Evolutionary conservation across 2,888 invertebrate species (phyloP).

Genomic region (Nemotelus nigrinus): DNA sequence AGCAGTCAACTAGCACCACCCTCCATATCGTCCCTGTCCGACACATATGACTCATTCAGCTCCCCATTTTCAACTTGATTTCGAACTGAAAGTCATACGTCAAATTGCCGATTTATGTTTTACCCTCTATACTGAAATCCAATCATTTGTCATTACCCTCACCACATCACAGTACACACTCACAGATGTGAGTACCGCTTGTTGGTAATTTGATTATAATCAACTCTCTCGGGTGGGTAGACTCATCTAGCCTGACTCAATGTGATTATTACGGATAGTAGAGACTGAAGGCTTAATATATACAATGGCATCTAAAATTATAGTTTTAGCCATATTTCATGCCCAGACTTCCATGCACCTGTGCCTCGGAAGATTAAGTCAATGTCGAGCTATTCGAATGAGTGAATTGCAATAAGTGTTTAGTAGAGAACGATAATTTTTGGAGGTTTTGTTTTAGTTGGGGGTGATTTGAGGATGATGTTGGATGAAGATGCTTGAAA

Average conservation of each 20-base stretch:
- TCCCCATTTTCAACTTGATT: not conserved
- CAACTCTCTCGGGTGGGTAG: not conserved
- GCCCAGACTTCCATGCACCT: not conserved
- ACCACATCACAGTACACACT: not conserved
- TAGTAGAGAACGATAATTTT: too few relatives aligned
- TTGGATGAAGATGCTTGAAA: too few relatives aligned
- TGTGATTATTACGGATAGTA: not conserved
- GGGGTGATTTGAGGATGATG: too few relatives aligned
- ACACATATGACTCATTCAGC: not conserved
- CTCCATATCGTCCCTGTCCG: too few relatives aligned
- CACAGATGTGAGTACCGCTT: not conserved
- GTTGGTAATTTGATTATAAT: conserved; percentile 35
- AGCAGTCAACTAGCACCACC: too few relatives aligned
- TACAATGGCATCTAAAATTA: not conserved
- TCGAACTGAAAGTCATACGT: conserved; percentile 33
- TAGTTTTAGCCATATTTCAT: conserved; percentile 22
- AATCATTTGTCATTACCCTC: conserved; percentile 38
- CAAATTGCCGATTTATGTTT: conserved; percentile 39
- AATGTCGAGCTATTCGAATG: too few relatives aligned
- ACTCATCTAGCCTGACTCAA: conserved; percentile 1
- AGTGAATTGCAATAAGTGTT: too few relatives aligned
- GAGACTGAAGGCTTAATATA: conserved; percentile 16
- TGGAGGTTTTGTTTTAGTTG: too few relatives aligned
- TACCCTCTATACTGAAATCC: not conserved
- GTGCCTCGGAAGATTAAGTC: not conserved